Conservation (phyloP, 2,888 invertebrate genomes). For the Strigamia crassipes region DNA sequence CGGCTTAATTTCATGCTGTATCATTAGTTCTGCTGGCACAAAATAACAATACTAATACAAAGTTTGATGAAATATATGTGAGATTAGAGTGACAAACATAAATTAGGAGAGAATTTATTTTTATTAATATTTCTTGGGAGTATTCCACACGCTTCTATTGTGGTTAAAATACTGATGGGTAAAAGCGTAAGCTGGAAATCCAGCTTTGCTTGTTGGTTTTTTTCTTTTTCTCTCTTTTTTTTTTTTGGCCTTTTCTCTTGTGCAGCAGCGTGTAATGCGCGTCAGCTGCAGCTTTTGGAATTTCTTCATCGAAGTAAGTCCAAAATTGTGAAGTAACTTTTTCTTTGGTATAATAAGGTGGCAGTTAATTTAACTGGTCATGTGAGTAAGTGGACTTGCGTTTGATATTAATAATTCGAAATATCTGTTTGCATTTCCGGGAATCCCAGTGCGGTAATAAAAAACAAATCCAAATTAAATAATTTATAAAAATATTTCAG, state of each 20-base stretch:
- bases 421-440: too few species aligned
- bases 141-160: neutral
- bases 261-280: constrained; percentile 33
- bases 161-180: neutral
- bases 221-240: neutral
- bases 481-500: too few species aligned
- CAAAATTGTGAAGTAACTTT: constrained; percentile 27
- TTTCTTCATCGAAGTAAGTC: constrained; percentile 26
- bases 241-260: constrained; percentile 1
- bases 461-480: too few species aligned
- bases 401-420: neutral
- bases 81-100: neutral
- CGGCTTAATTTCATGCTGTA: neutral
- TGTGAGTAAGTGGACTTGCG: neutral
- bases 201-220: constrained; percentile 10
- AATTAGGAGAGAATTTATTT: neutral
- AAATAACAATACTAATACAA: neutral
- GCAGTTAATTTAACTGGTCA: constrained; percentile 1
- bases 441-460: too few species aligned
- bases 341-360: neutral
- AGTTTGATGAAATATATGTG: neutral
- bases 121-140: neutral
- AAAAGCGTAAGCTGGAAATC: neutral
- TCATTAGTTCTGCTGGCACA: neutral
- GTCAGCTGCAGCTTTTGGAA: constrained; percentile 37